phyloP scores from a whole-genome alignment of 2,888 invertebrate genomes.

The Catocala nupta region DNA sequence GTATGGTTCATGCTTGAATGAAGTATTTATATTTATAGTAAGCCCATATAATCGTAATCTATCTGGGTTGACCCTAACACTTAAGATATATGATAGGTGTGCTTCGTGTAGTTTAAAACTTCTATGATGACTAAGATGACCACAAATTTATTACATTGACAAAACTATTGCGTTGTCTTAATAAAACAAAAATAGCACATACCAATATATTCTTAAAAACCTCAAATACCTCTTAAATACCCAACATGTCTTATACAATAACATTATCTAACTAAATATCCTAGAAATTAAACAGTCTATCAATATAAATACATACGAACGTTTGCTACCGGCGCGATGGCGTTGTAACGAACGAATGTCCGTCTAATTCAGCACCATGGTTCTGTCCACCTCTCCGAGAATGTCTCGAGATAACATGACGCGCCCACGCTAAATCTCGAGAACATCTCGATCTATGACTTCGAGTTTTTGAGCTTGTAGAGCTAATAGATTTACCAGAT shows the following conservation, averaged over 20 bases:
- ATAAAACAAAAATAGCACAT: slow-evolving; percentile 19
- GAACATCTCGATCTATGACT: slow-evolving; percentile 59
- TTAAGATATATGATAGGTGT: no score
- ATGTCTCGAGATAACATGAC: slow-evolving; percentile 63
- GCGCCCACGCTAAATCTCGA: slow-evolving; percentile 73
- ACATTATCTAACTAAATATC: slow-evolving; percentile 57
- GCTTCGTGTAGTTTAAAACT: no score
- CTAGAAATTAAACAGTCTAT: slow-evolving; percentile 61
- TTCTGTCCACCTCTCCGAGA: slow-evolving; percentile 39
- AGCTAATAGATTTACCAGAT: slow-evolving; percentile 59
- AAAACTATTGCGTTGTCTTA: slow-evolving; percentile 7
- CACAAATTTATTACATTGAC: no score
- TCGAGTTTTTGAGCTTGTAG: slow-evolving; percentile 64
- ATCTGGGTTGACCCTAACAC: no score
- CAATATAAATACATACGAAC: slow-evolving; percentile 52
- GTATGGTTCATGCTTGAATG: no score
- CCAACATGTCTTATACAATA: slow-evolving; percentile 63
- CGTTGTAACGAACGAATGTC: slow-evolving; percentile 65
- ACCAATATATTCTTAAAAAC: slow-evolving; percentile 64
- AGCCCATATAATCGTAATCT: no score
- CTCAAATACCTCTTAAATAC: slow-evolving; percentile 71
- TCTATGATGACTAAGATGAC: no score
- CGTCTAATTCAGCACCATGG: slow-evolving; percentile 64
- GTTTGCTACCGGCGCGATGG: slow-evolving; percentile 58
- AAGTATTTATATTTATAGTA: no score